These are phyloP conservation scores for Eupithecia exiguata DNA, from an alignment of 2,888 invertebrate species.

Conservation along the genomic window DNA sequence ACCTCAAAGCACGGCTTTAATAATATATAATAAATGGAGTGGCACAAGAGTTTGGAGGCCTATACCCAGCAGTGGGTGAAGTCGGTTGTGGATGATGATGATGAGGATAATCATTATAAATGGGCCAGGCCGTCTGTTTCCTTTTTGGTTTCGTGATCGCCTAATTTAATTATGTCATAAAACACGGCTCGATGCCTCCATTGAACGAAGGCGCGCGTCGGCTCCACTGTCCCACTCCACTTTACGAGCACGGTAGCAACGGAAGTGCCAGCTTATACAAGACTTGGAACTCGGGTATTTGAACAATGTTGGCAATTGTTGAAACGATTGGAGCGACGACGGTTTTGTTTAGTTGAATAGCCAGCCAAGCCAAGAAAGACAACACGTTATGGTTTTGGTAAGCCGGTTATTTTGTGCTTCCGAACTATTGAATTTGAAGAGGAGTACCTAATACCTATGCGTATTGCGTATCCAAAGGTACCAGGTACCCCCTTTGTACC, in stretches of 20 bases:
- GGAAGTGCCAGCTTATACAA: conserved; percentile 6
- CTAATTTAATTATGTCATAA: conserved; percentile 29
- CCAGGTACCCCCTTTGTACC: neutral
- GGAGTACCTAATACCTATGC: too few species aligned
- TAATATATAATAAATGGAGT: too few species aligned
- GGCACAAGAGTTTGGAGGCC: too few species aligned
- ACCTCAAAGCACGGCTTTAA: too few species aligned
- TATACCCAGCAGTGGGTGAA: too few species aligned
- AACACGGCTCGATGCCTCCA: conserved; percentile 20
- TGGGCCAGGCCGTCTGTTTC: neutral
- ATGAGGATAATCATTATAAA: too few species aligned
- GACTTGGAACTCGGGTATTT: conserved; percentile 14
- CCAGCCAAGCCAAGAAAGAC: neutral
- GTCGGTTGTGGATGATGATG: too few species aligned
- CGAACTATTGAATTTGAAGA: neutral
- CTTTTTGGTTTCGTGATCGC: conserved; percentile 17
- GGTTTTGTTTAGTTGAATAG: conserved; percentile 3
- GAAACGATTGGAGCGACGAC: neutral
- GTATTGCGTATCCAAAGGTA: neutral
- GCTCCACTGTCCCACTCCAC: neutral
- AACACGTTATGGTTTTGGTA: neutral
- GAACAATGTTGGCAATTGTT: conserved; percentile 11
- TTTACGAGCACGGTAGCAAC: conserved; percentile 10
- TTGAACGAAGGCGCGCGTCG: too few species aligned
- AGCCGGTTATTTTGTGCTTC: neutral